Evolutionary conservation across 2,888 invertebrate genomes (phyloP).

Genomic region (Pyralis farinalis): DNA sequence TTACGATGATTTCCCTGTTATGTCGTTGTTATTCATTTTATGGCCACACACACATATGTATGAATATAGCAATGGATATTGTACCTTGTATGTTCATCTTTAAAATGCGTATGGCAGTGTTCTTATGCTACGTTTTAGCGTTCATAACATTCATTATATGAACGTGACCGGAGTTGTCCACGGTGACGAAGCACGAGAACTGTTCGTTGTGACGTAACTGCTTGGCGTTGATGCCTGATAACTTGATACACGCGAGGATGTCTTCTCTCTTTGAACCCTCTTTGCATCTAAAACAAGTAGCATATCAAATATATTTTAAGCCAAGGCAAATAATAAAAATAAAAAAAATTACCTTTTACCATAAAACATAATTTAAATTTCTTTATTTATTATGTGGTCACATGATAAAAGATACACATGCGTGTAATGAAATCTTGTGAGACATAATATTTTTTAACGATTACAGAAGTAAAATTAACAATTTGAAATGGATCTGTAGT

Average conservation of each 20-base stretch:
- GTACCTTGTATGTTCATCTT: not conserved
- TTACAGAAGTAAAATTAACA: too few relatives aligned
- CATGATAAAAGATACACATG: too few relatives aligned
- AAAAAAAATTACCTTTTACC: too few relatives aligned
- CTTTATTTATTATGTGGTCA: too few relatives aligned
- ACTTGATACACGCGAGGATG: conserved; percentile 68
- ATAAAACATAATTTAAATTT: too few relatives aligned
- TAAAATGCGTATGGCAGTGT: conserved; percentile 21
- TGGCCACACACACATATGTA: too few relatives aligned
- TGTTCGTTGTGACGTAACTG: conserved; percentile 61
- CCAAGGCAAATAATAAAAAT: conserved; percentile 16
- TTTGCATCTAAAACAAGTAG: conserved; percentile 49
- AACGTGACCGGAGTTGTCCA: conserved; percentile 81
- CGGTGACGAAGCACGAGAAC: conserved; percentile 81
- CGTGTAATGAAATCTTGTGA: too few relatives aligned
- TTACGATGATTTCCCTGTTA: too few relatives aligned
- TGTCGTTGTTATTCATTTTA: too few relatives aligned
- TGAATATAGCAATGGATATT: not conserved
- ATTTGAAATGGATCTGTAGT: too few relatives aligned
- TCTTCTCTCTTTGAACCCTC: conserved; percentile 64
- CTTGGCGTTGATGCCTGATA: conserved; percentile 66
- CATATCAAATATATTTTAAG: too few relatives aligned
- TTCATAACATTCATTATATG: conserved; percentile 80
- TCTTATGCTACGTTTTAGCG: conserved; percentile 33
- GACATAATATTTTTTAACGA: too few relatives aligned